Base-by-base conservation (phyloP, 2,888 invertebrate species). In the Germaria angustata region DNA sequence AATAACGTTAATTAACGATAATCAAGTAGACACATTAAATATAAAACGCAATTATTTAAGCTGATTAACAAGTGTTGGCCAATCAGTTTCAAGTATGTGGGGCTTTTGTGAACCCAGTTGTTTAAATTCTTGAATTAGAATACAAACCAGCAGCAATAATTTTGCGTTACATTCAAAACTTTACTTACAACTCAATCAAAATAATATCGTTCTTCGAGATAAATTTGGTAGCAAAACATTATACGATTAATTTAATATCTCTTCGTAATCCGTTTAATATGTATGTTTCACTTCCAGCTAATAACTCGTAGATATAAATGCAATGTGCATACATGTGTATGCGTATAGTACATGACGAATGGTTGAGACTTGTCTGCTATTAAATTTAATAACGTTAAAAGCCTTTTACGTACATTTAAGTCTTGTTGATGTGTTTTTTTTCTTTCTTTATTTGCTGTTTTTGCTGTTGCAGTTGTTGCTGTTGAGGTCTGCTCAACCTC, bases 1-100 rank as follows among this genome's bases (percentile, higher is more conserved):
- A 79, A 82, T 79, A 79, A 79, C 75, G 69, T 76, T 79, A 82
- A 82, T 82, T 79, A 82, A 76, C 66, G 71, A 76, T 82, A 76
- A 82, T 79, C 75, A 75, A 82, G 75, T 78, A 71, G 82, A 71
- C 41, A 75, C 73, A 61, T 77, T 39, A 66, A 73, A 78, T 36
- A 69, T 75, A 79, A 76, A 79, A 68, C 66, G 71, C 82, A 82
- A 79, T 76, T 82, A 76, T 82, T 82, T 82, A 76, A 76, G 79
- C 76, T 79, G 79, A 82, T 82, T 82, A 79, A 65, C 59, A 79
- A 79, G 75, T 82, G 66, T 66, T 75, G 82, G 79, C 63, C 77
- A 73, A 71, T 75, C 78, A 51, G 55, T 9, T 24, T 22, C 57
- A 66, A 77, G 53, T 34, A 4, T 61, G 51, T 63, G 75, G 44